Percentiles rank a stretch among this genome's conserved stretches.
Conservation (phyloP, 2,888 invertebrate species). For the Mallateleia sp. region DNA sequence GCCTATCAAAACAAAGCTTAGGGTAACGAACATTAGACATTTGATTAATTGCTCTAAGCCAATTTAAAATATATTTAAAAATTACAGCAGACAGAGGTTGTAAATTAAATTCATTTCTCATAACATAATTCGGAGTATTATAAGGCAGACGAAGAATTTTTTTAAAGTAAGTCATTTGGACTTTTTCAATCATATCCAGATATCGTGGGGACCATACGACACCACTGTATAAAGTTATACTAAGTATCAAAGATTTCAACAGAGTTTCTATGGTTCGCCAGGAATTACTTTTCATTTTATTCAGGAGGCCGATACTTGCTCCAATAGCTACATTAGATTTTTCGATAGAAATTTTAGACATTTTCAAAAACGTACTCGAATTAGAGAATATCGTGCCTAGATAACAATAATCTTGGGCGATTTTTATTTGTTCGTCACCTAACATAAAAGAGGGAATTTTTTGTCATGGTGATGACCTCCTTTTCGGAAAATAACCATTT, state of each 20-base stretch:
- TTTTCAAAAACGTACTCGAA: not conserved
- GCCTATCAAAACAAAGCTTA: not conserved
- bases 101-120: not conserved
- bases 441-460: constrained; percentile 16
- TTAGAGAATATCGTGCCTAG: constrained; percentile 22
- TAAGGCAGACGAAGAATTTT: not conserved
- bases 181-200: not conserved
- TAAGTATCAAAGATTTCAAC: constrained; percentile 7
- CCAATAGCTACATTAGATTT: not conserved
- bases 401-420: constrained; percentile 16
- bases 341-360: not conserved
- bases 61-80: constrained; percentile 11
- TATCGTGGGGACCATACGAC: constrained; percentile 7
- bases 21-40: not conserved
- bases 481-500: constrained; percentile 32
- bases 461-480: constrained; percentile 17
- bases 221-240: constrained; percentile 11
- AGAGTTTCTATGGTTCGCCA: constrained; percentile 22
- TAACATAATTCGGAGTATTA: constrained; percentile 10
- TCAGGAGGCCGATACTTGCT: not conserved
- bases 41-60: not conserved
- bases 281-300: not conserved
- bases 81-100: not conserved
- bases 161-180: constrained; percentile 18
- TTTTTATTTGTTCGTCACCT: constrained; percentile 9